A percentile compares a stretch with the other conserved stretches of the same genome.
These are phyloP conservation scores for Alectoris magna DNA, from an alignment of 2,797 vertebrate genomes.

Conservation along the genomic window DNA sequence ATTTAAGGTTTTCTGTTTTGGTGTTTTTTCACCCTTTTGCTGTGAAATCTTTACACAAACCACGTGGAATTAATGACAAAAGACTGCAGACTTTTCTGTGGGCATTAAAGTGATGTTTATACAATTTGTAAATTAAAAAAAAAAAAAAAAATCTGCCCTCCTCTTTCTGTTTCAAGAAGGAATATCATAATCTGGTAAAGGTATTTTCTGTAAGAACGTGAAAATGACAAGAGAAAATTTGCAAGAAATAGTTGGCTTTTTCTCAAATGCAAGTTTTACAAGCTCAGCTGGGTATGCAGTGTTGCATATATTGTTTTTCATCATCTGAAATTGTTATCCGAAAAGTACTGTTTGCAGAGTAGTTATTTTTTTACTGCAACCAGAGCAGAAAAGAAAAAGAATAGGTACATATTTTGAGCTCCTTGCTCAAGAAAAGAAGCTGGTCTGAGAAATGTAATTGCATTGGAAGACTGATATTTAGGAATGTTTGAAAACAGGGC, in stretches of 20 bases:
- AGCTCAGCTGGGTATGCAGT: conserved; percentile 5
- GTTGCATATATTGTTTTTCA: conserved; percentile 38
- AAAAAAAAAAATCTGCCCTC: background rate
- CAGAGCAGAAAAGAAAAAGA: background rate
- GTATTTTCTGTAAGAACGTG: background rate
- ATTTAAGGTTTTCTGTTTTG: background rate
- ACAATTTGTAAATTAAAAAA: background rate
- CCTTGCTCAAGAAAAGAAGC: background rate
- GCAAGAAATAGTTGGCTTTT: conserved; percentile 12
- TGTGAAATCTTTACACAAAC: background rate
- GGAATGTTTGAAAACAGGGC: background rate
- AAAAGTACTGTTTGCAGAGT: background rate
- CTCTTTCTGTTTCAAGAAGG: background rate
- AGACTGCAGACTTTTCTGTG: background rate
- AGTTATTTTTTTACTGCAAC: conserved; percentile 36
- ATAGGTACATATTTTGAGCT: background rate
- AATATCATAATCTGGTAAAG: background rate
- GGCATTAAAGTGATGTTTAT: background rate
- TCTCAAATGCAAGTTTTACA: conserved; percentile 19
- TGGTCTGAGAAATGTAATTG: background rate
- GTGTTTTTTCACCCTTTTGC: background rate
- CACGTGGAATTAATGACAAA: background rate
- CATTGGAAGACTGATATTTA: background rate
- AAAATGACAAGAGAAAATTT: conserved; percentile 11
- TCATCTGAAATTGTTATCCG: background rate